phyloP scores from a whole-genome alignment of 2,113 vertebrate genomes.

The Myrmecobius fasciatus region DNA sequence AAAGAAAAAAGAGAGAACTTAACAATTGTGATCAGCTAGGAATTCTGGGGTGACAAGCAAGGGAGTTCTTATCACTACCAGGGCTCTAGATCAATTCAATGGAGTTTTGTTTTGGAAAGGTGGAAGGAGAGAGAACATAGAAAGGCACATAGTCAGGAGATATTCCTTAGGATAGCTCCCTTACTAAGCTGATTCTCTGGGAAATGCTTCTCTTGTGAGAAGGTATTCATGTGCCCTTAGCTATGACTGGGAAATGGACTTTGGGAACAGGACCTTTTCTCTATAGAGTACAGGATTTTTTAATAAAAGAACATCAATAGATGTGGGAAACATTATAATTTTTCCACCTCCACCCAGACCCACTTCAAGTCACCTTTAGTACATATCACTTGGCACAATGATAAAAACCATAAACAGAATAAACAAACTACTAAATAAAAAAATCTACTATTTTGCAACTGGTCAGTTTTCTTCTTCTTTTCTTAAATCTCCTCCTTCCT shows the following conservation, averaged over 20 bases:
- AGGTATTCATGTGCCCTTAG: neutral
- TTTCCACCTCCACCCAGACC: neutral
- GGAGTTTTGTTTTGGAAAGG: neutral
- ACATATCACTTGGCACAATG: constrained; percentile 17
- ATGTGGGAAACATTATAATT: neutral
- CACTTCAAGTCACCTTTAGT: neutral
- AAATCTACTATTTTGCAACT: neutral
- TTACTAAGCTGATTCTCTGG: neutral
- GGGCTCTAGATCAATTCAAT: neutral
- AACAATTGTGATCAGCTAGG: neutral
- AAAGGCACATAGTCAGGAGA: neutral
- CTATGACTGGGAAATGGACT: neutral
- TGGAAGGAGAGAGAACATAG: neutral
- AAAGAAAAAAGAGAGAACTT: neutral
- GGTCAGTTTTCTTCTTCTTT: neutral
- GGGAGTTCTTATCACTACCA: neutral
- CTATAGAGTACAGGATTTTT: neutral
- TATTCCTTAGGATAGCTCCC: neutral
- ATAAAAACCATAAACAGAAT: constrained; percentile 44
- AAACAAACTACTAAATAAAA: constrained; percentile 30
- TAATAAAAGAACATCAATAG: neutral
- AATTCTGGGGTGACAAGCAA: neutral
- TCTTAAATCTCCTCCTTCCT: neutral
- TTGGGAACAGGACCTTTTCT: neutral
- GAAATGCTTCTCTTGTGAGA: neutral